phyloP scores from a whole-genome alignment of 2,113 vertebrate species.

The Hemiprocne comata region DNA sequence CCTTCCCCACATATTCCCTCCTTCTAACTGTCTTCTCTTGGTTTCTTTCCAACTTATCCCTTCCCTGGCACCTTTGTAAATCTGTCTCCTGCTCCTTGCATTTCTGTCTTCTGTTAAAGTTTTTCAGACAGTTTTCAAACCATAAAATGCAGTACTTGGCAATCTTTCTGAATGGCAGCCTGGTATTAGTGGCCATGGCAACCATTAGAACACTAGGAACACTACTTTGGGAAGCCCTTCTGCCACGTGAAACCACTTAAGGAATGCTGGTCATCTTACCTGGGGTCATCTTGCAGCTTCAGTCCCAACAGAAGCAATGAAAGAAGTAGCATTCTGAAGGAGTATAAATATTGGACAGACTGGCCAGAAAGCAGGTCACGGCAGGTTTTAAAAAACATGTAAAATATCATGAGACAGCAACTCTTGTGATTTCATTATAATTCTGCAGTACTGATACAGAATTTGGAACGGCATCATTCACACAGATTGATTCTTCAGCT shows the following conservation, averaged over 20 bases:
- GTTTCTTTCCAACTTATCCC: neutral
- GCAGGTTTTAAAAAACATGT: neutral
- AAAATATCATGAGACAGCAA: neutral
- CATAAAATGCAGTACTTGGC: neutral
- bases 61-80: neutral
- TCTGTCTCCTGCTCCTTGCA: neutral
- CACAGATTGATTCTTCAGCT: neutral
- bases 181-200: neutral
- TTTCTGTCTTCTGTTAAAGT: neutral
- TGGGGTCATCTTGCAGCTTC: neutral
- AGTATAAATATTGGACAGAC: neutral
- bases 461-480: neutral
- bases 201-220: neutral
- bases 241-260: neutral
- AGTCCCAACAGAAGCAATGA: neutral
- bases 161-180: neutral
- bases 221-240: neutral
- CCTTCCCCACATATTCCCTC: neutral
- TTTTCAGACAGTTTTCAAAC: neutral
- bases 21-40: neutral
- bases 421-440: neutral
- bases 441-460: neutral
- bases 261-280: neutral
- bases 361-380: neutral
- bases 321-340: neutral